A percentile compares a stretch with the other conserved stretches of the same genome.
phyloP scores from a whole-genome alignment of 2,888 invertebrate genomes.

The Thyatira batis region DNA sequence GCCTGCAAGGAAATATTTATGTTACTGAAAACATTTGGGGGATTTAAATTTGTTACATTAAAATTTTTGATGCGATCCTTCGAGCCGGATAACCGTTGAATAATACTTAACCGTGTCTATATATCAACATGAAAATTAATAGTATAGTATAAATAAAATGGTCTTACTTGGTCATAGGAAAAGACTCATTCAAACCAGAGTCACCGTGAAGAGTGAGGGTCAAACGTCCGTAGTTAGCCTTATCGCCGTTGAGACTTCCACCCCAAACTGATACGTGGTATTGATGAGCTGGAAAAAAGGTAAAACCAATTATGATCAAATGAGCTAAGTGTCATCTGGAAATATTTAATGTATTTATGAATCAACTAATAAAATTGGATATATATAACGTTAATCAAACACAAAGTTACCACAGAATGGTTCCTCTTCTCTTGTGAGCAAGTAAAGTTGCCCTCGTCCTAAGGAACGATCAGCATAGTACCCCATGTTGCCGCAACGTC shows the following conservation, averaged over 20 bases:
- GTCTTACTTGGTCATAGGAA: slow-evolving; percentile 91
- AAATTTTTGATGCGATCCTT: no score
- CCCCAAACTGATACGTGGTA: slow-evolving; percentile 92
- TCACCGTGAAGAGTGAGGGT: slow-evolving; percentile 91
- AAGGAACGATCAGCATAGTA: slow-evolving; percentile 94
- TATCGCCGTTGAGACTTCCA: slow-evolving; percentile 74
- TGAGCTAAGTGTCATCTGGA: no score
- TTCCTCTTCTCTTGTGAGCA: slow-evolving; percentile 94
- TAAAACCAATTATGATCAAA: no score
- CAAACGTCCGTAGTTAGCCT: slow-evolving; percentile 89
- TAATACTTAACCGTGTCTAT: background rate
- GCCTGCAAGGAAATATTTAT: slow-evolving; percentile 69
- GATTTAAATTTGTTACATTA: no score
- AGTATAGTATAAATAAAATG: no score
- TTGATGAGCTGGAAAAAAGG: slow-evolving; percentile 87
- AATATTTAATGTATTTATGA: no score
- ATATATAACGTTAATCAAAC: background rate
- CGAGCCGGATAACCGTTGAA: background rate
- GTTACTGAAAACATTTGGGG: background rate
- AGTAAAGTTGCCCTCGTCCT: slow-evolving; percentile 92
- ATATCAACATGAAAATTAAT: no score
- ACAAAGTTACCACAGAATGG: slow-evolving; percentile 90
- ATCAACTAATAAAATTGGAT: no score
- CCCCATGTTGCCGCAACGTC: slow-evolving; percentile 94
- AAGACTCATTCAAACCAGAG: slow-evolving; percentile 92